Conservation (phyloP, 2,113 vertebrate genomes). For the Saccopteryx bilineata region DNA sequence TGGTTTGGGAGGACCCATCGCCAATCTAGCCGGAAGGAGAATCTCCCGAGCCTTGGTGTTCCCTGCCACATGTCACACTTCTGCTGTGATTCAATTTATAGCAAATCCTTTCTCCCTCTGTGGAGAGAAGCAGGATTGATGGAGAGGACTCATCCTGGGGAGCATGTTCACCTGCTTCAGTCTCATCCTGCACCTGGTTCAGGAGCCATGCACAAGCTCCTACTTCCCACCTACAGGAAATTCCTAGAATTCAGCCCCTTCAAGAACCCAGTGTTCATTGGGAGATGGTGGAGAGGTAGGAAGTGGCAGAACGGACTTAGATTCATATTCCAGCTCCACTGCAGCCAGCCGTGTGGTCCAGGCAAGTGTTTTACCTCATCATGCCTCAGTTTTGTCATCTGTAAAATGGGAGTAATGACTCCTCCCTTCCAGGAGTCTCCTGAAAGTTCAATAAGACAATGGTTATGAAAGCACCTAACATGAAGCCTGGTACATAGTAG, state of each 20-base stretch:
- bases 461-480: background rate
- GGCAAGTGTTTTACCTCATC: background rate
- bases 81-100: conserved; percentile 71
- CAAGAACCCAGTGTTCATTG: background rate
- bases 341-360: background rate
- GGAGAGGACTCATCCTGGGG: background rate
- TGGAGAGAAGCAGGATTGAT: background rate
- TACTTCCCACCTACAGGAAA: background rate
- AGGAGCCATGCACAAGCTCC: background rate
- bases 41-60: background rate
- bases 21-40: conserved; percentile 56
- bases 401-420: background rate
- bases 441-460: background rate
- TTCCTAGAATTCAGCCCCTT: background rate
- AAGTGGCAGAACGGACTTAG: background rate
- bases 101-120: conserved; percentile 2
- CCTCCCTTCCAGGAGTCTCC: background rate
- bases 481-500: background rate
- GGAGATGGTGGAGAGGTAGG: background rate
- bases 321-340: background rate
- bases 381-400: background rate
- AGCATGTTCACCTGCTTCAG: background rate
- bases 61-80: conserved; percentile 69
- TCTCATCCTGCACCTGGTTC: background rate
- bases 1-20: conserved; percentile 74